Percentiles rank a stretch among this genome's conserved stretches.
phyloP scores from a whole-genome alignment of 1,140 invertebrate genomes.

The Parapsyche elsis region DNA sequence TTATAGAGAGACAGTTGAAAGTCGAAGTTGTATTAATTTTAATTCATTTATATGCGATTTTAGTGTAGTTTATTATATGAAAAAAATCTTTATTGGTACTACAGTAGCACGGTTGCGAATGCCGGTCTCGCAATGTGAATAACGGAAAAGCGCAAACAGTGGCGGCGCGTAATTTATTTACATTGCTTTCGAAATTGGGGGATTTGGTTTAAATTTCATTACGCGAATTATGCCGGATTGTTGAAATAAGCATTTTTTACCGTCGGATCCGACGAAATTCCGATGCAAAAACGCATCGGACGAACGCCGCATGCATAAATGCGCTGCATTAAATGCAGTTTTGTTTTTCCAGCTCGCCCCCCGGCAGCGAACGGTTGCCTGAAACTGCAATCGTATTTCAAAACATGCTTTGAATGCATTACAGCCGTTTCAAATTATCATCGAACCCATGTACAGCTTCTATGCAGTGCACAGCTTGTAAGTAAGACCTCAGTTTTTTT shows the following conservation, averaged over 20 bases:
- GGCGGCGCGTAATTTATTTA: constrained; percentile 46
- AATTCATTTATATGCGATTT: background rate
- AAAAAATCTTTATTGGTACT: too few relatives aligned
- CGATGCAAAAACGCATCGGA: constrained; percentile 41
- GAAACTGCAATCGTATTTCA: background rate
- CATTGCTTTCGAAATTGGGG: constrained; percentile 48
- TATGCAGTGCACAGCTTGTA: too few relatives aligned
- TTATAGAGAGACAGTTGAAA: background rate
- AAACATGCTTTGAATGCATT: constrained; percentile 26
- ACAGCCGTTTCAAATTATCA: background rate
- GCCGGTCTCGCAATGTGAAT: constrained; percentile 22
- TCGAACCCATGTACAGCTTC: background rate
- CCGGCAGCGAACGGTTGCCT: background rate
- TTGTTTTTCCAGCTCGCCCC: background rate
- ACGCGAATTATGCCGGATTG: constrained; percentile 49
- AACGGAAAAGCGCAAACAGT: constrained; percentile 38
- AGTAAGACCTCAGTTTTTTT: too few relatives aligned
- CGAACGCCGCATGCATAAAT: constrained; percentile 40
- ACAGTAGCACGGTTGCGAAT: too few relatives aligned
- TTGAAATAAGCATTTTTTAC: constrained; percentile 37
- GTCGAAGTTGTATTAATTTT: background rate
- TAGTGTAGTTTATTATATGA: too few relatives aligned
- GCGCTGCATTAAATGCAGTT: constrained; percentile 30
- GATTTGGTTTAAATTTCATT: constrained; percentile 56
- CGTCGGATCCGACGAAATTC: background rate